Evolutionary conservation across 2,797 vertebrate species (phyloP).

Genomic region (Thaleichthys pacificus): DNA sequence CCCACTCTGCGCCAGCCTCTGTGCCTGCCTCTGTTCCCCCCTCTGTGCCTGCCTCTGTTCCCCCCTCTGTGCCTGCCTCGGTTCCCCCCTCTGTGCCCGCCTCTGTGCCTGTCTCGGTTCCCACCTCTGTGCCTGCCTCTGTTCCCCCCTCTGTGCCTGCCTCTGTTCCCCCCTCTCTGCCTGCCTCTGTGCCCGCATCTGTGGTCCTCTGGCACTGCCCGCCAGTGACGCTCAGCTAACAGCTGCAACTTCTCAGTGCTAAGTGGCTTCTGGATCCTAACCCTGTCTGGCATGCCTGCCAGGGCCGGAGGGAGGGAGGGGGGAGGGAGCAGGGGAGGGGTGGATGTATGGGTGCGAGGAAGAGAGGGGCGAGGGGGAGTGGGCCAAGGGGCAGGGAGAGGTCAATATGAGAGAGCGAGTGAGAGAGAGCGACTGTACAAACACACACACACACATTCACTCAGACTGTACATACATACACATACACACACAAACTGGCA

Average conservation of each 20-base stretch:
- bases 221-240: conserved; percentile 59
- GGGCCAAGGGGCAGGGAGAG: conserved; percentile 11
- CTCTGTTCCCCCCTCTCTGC: conserved; percentile 1
- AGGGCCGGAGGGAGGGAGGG: conserved; percentile 37
- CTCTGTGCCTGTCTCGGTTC: neutral
- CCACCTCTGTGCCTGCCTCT: neutral
- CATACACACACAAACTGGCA: conserved; percentile 44
- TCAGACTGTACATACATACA: conserved; percentile 1
- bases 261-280: conserved; percentile 66
- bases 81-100: no score
- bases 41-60: no score
- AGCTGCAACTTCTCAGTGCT: conserved; percentile 64
- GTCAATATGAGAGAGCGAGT: conserved; percentile 15
- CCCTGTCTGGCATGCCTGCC: conserved; percentile 63
- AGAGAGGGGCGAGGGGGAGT: conserved; percentile 19
- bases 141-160: no score
- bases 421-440: conserved; percentile 7
- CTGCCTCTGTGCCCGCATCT: conserved; percentile 12
- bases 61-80: no score
- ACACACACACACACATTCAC: conserved; percentile 1
- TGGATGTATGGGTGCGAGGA: conserved; percentile 28
- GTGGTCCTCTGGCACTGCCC: conserved; percentile 46
- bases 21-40: neutral
- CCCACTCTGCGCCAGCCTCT: neutral
- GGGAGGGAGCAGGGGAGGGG: conserved; percentile 21